Evolutionary conservation across 2,797 vertebrate genomes (phyloP).

Genomic region (Carapus acus): DNA sequence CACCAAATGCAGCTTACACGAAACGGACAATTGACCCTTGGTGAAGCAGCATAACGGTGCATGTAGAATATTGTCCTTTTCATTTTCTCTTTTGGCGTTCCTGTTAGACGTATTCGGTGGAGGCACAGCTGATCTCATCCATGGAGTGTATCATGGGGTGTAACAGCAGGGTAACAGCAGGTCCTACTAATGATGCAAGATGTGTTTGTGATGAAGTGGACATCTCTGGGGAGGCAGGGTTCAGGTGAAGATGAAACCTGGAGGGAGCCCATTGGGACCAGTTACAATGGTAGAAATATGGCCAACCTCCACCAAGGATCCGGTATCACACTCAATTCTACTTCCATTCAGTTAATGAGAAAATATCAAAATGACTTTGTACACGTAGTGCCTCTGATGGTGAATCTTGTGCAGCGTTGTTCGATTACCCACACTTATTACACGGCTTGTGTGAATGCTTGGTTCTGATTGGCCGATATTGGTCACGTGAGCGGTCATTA

Average conservation of each 20-base stretch:
- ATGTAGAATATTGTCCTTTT: too few relatives aligned
- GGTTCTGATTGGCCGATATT: too few relatives aligned
- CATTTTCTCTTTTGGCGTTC: too few relatives aligned
- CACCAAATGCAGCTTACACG: too few relatives aligned
- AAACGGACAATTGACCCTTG: too few relatives aligned
- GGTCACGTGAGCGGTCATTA: too few relatives aligned
- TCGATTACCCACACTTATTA: too few relatives aligned
- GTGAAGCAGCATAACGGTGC: too few relatives aligned
- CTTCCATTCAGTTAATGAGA: slow-evolving; percentile 30
- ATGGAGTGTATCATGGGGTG: slow-evolving; percentile 46
- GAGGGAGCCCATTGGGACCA: slow-evolving; percentile 52
- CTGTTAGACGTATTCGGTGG: too few relatives aligned
- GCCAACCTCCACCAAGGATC: slow-evolving; percentile 18
- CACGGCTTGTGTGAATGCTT: too few relatives aligned
- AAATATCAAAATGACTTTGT: slow-evolving; percentile 14
- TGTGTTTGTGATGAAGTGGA: slow-evolving; percentile 69
- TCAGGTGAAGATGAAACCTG: slow-evolving; percentile 64
- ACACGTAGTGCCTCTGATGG: neutral
- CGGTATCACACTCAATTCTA: slow-evolving; percentile 22
- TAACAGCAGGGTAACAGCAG: slow-evolving; percentile 58
- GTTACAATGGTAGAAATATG: slow-evolving; percentile 63
- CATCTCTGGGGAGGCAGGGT: slow-evolving; percentile 55
- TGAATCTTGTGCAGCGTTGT: too few relatives aligned
- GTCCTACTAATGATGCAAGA: slow-evolving; percentile 73
- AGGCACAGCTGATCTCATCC: slow-evolving; percentile 40